Base-by-base conservation (phyloP, 2,797 vertebrate species). In the Muscicapa striata region DNA sequence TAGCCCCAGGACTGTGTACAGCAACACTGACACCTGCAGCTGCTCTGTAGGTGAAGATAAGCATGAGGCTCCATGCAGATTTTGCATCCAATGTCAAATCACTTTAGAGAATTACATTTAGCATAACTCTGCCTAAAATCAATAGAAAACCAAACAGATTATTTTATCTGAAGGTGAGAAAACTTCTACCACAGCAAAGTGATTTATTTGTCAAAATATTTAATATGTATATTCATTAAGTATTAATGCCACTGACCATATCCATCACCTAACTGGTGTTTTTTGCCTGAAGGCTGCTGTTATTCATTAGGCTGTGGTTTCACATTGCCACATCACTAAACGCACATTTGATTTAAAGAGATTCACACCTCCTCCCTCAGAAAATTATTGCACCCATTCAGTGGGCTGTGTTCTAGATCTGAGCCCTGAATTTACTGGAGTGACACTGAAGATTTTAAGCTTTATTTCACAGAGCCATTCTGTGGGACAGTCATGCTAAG, bases 341-440 rank as follows among this genome's bases (percentile, higher is more conserved):
- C 52, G 86, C 59, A 84, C 52, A 29, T 58, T 76, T 2, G 4
- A 80, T 92, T 80, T 72, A 75, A 84, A 84, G 73, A 80, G 30
- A 61, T 90, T 94, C 93, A 94, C 73, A 94, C 85, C 83, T 93
- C 84, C 94, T 73, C 87, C 77, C 58, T 91, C 79, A 68, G 57
- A 94, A 87, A 64, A 52, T 70, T 86, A 72, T 2, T 61, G 81
- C 51, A 48, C 27, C 30, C 38, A 38, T 84, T 84, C 73, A 84
- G 79, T 78, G 66, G 69, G 83, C 49, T 46, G 70, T 41, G 64
- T 41, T 63, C 68, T 82, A 87, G 36, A 85, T 67, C 45, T 45
- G 36, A 91, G 87, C 69, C 54, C 66, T 75, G 58, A 91, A 51
- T 40, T 68, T 72, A 58, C 13, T 13, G 30, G 27, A 17, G 36